Base-by-base conservation (phyloP, 2,113 vertebrate genomes). In the Malurus melanocephalus region DNA sequence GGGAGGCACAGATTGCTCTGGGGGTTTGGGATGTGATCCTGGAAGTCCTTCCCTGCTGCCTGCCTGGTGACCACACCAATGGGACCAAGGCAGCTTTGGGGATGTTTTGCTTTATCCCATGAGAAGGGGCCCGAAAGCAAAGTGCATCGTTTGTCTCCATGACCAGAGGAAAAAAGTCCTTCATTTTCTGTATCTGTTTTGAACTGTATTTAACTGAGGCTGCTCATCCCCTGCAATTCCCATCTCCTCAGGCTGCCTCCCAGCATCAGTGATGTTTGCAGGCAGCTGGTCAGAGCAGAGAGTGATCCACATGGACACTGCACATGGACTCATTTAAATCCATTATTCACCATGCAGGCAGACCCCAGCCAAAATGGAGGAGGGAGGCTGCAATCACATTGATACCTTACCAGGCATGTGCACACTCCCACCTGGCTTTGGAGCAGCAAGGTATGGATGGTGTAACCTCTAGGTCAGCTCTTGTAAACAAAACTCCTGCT, bases 341-440 rank as follows among this genome's bases (percentile, higher is more conserved):
- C 51, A 28, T 14, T 38, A 28, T 40, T 46, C 66, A 9, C 32
- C 3, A 3, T 26, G 24, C 64, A 46, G 68, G 28, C 46, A 88
- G n/a, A 77, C 46, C 51, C 45, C 0, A 0, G 56, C 8, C 71
- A 69, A 28, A 72, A 65, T 17, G 14, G 5, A 22, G 38, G 62
- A 72, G 8, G 16, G 32, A 32, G 21, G 20, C 32, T 69, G 72
- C 64, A 68, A 46, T 65, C 5, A 3, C 75, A 87, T n/a, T 2
- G 0, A 0, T n/a, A 12, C 22, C 17, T 77, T 66, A 43, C 40
- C 60, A 77, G 42, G 20, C 22, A 2, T 0, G 51, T 61, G 40
- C 46, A 46, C 1, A 2, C 60, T 88, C 55, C 64, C 33, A 45
- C 33, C 16, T 52, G 59, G 38, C 46, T 72, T 56, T 61, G 49